Base-by-base conservation (phyloP, 2,797 vertebrate genomes). In the Selene dorsalis region DNA sequence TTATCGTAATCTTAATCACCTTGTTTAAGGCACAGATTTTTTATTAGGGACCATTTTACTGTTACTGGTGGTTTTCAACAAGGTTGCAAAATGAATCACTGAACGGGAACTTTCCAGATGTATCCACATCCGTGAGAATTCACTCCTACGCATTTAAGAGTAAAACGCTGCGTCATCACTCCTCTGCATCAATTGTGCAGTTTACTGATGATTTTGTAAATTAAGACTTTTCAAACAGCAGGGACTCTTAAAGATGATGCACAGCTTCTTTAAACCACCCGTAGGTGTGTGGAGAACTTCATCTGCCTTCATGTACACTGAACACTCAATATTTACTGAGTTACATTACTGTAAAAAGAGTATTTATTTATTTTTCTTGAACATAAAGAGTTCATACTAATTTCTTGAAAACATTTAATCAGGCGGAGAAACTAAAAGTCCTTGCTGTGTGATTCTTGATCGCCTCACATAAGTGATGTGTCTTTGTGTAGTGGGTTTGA, bases 391-490 rank as follows among this genome's bases (percentile, higher is more conserved):
- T 22, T 52, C 48, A 28, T 10, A 43, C 24, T 60, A 30, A 64
- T 20, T 11, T 24, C 13, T 66, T 43, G 20, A 28, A 50, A 63
- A 68, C 55, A 11, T 38, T 57, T 58, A 47, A 52, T 16, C 43
- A 48, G n/a, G 38, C 39, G 45, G 28, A 61, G 2, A 4, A 43
- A 52, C 62, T n/a, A 17, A 72, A 73, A 28, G 14, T 52, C 66
- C 50, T 71, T 4, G 41, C 39, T 12, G 30, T 58, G 18, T 57
- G 26, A 69, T 66, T 47, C 60, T 61, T 69, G 38, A 80, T 75
- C 69, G 45, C 70, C 66, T 65, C 24, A 10, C 60, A 73, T 61
- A 17, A 3, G n/a, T 75, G 63, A 80, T 67, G 55, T 62, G 61
- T 69, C 41, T 77, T 39, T 17, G 56, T 63, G 53, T 38, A 3